Conservation (phyloP, 1,140 invertebrate species). For the Bombus pascuorum region DNA sequence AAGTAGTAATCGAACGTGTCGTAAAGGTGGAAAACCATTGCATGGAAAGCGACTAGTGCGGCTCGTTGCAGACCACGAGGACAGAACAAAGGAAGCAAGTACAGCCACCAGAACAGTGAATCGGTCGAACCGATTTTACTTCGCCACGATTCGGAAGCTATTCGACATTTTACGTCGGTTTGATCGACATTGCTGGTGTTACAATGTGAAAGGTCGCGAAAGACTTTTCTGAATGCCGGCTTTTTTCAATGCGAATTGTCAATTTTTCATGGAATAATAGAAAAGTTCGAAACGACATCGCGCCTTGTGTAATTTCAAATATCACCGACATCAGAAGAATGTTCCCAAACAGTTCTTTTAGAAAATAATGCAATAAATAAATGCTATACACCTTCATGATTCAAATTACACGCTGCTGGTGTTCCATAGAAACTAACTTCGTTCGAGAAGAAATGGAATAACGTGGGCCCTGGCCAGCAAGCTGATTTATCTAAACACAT, state of each 20-base stretch:
- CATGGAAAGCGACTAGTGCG: not conserved
- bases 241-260: not conserved
- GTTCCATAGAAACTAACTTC: too few relatives aligned
- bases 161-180: conserved; percentile 9
- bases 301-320: not conserved
- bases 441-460: too few relatives aligned
- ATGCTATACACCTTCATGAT: too few relatives aligned
- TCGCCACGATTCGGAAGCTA: not conserved
- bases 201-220: not conserved
- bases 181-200: conserved; percentile 3
- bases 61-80: not conserved
- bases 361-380: too few relatives aligned
- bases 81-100: not conserved
- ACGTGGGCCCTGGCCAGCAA: too few relatives aligned
- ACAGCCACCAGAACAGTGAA: not conserved
- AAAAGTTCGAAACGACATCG: not conserved
- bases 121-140: conserved; percentile 31
- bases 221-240: not conserved
- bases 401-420: too few relatives aligned
- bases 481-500: too few relatives aligned
- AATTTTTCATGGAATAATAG: conserved; percentile 40
- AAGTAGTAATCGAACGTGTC: conserved; percentile 16
- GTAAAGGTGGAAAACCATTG: conserved; percentile 5
- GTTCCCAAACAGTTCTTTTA: too few relatives aligned
- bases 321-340: not conserved